These are phyloP conservation scores for Drosophila nr. perissopoda DNA, from an alignment of 2,888 invertebrate species.

Conservation along the genomic window DNA sequence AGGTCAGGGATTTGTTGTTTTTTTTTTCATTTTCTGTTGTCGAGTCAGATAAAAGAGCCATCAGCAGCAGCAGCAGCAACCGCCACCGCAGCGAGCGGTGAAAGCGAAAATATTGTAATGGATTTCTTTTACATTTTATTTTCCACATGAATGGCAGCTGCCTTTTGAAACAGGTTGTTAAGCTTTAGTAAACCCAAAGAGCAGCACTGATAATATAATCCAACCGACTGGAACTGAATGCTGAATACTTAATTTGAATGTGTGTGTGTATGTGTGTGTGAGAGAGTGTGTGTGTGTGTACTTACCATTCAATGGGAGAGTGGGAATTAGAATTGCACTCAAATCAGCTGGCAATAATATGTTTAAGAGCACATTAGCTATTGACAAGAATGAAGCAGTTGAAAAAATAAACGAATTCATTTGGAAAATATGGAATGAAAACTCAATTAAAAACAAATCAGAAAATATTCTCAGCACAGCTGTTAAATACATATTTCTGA, in stretches of 20 bases:
- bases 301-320: not conserved
- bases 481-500: not conserved
- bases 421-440: not conserved
- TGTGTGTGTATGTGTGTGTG: not conserved
- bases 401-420: not conserved
- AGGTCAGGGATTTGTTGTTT: constrained; percentile 70
- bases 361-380: not conserved
- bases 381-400: not conserved
- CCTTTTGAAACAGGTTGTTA: constrained; percentile 57
- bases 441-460: not conserved
- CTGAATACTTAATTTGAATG: constrained; percentile 18
- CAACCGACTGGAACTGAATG: constrained; percentile 30
- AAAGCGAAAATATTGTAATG: constrained; percentile 70
- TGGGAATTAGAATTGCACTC: not conserved
- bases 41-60: constrained; percentile 27
- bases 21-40: constrained; percentile 8
- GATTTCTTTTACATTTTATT: constrained; percentile 58
- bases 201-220: constrained; percentile 19
- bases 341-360: not conserved
- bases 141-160: constrained; percentile 54
- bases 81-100: constrained; percentile 50
- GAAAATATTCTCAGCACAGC: not conserved
- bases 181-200: constrained; percentile 19
- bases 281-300: not conserved
- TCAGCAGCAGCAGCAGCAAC: constrained; percentile 2